phyloP scores from a whole-genome alignment of 2,797 vertebrate species.

The Toxotes lorentzi region DNA sequence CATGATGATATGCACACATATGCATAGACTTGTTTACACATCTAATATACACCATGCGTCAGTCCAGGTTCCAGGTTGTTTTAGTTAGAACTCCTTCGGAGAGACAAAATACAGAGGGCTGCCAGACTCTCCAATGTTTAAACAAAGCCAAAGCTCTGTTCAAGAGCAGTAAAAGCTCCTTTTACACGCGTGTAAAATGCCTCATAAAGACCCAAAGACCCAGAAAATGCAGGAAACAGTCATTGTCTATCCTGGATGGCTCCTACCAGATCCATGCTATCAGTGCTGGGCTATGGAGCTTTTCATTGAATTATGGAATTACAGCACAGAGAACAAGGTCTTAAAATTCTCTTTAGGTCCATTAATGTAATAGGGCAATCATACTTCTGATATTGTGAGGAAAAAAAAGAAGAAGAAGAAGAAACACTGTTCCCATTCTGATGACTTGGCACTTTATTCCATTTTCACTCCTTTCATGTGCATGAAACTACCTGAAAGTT shows the following conservation, averaged over 20 bases:
- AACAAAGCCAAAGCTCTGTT: slow-evolving; percentile 58
- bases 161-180: slow-evolving; percentile 58
- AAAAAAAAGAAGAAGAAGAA: slow-evolving; percentile 12
- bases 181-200: slow-evolving; percentile 75
- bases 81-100: slow-evolving; percentile 30
- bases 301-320: slow-evolving; percentile 71
- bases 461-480: slow-evolving; percentile 55
- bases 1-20: neutral
- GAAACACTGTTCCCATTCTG: slow-evolving; percentile 22
- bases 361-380: slow-evolving; percentile 70
- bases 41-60: slow-evolving; percentile 4
- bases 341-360: slow-evolving; percentile 58
- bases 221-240: slow-evolving; percentile 66
- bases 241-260: slow-evolving; percentile 50
- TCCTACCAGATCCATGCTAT: slow-evolving; percentile 53
- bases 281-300: slow-evolving; percentile 45
- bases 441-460: slow-evolving; percentile 51
- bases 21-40: neutral
- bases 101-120: slow-evolving; percentile 22
- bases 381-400: slow-evolving; percentile 37
- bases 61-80: slow-evolving; percentile 32
- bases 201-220: slow-evolving; percentile 76
- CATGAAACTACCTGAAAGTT: slow-evolving; percentile 59
- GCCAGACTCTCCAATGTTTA: slow-evolving; percentile 45
- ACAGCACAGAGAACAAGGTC: slow-evolving; percentile 57